Base-by-base conservation (phyloP, 1,140 invertebrate species). In the Zaprionus vittiger region DNA sequence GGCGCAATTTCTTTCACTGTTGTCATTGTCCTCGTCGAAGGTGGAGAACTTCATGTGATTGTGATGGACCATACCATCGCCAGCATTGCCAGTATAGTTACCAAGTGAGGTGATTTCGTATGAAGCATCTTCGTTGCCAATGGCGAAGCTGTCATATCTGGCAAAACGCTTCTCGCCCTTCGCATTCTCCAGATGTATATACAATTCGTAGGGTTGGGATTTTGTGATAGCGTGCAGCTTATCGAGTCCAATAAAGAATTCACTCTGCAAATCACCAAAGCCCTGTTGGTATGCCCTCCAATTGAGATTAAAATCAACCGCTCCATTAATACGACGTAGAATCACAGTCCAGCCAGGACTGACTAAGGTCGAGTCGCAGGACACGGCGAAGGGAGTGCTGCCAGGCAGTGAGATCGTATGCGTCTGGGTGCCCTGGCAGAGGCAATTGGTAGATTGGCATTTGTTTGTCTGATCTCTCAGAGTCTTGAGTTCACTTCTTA, bases 11-110 rank as follows among this genome's bases (percentile, higher is more conserved):
- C 95, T 94, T 37, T 95, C 95, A 47, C 93, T 94, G 4, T 93
- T 93, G 79, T 97, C 96, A 79, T 96, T 95, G 84, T 97, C 96
- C 15, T 93, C 80, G 75, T 97, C 96, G 12, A 93, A 93, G 0
- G 96, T 96, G 22, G 95, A 96, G 92, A 96, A 97, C 82, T 94
- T 94, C 87, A 95, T 95, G 0, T 94, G 94, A 56, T 95, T 94
- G 79, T 96, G 96, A 44, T 95, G 95, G 15, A 93, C 92, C 57
- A 97, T 84, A 0, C 95, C 95, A 91, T 97, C 95, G 11, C 93
- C 95, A 67, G 95, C 95, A 79, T 94, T 95, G 14, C 96, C 96
- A 26, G 93, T 93, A 82, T 95, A 96, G 38, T 93, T 93, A 5
- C 94, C 94, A 2, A 96, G 91, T 1, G 95, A 92, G 71, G 93